Evolutionary conservation across 2,113 vertebrate genomes (phyloP), one percentile per base, ranked within the genome.

Genomic region (Passerina amoena): DNA sequence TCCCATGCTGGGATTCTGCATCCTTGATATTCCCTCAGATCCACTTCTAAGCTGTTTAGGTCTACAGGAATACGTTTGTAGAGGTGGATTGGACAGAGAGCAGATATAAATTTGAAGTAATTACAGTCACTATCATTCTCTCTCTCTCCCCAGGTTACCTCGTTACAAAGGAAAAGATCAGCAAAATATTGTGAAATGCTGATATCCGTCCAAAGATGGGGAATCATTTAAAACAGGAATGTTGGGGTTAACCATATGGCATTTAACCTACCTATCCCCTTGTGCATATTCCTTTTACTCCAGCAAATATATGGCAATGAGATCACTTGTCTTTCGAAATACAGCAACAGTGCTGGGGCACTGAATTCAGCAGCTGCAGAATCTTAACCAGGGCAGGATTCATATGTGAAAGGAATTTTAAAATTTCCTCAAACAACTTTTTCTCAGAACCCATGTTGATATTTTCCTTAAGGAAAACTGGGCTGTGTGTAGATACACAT

Each of bases 1-100:
- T 64, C 86, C 72, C 97, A 88, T 45, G 82, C 95, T 92, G 92
- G 86, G 97, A 94, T 96, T 87, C 94, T 93, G 91, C 91, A 81
- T 84, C 77, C 70, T 69, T 38, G 83, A 61, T 88, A 83, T 79
- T 86, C 90, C 92, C 94, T 75, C 47, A 21, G 89, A 96, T 91
- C 85, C 82, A 72, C 94, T 92, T 77, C 72, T 91, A 63, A 91
- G 92, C 78, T 68, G 94, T 86, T 88, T 53, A 57, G 56, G 75
- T 92, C 86, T 87, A 72, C 56, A 48, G 75, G 71, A 93, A 89
- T 24, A 79, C 23, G 2, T 84, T 94, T 77, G 84, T 38, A 75
- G 92, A 81, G 91, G 86, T 71, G 53, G 76, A 86, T 72, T 54
- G 95, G 86, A 57, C 73, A 75, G 65, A 75, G 48, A 94, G 48